These are phyloP conservation scores for Mimumesa dahlbomi DNA, from an alignment of 2,888 invertebrate species.

Conservation along the genomic window DNA sequence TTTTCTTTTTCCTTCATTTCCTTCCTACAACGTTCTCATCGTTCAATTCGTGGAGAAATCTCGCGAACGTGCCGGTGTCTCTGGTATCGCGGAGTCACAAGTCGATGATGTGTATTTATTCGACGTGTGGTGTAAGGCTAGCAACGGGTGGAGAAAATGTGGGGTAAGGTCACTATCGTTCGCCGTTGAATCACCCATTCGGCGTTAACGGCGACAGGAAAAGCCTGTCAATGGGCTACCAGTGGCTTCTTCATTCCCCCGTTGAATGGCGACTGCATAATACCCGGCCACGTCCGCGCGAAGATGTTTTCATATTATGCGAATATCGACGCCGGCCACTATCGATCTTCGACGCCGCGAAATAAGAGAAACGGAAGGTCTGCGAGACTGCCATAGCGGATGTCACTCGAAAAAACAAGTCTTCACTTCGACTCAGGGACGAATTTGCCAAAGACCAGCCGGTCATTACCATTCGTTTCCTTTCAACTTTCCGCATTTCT, in stretches of 20 bases:
- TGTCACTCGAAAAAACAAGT: conserved; percentile 10
- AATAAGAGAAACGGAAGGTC: background rate
- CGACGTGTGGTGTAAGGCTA: background rate
- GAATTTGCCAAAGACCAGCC: background rate
- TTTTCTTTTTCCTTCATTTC: no score
- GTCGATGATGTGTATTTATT: no score
- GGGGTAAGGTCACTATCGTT: conserved; percentile 38
- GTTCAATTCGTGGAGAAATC: no score
- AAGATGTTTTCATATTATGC: conserved; percentile 31
- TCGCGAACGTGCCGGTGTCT: no score
- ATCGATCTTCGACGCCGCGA: background rate
- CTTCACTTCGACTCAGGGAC: conserved; percentile 4
- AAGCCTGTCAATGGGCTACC: conserved; percentile 37
- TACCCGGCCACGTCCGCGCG: conserved; percentile 6
- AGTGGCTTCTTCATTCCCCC: conserved; percentile 28
- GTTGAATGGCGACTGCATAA: conserved; percentile 38
- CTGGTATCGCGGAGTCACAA: no score
- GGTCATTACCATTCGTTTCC: no score
- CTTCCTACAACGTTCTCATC: no score
- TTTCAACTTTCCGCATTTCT: no score
- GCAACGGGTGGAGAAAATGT: conserved; percentile 12
- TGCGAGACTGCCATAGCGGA: background rate
- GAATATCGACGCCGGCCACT: conserved; percentile 9
- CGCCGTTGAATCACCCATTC: conserved; percentile 42
- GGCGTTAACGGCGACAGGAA: conserved; percentile 29